Evolutionary conservation across 2,888 invertebrate genomes (phyloP), one percentile per base, ranked within the genome.

Genomic region (Nezara viridula): DNA sequence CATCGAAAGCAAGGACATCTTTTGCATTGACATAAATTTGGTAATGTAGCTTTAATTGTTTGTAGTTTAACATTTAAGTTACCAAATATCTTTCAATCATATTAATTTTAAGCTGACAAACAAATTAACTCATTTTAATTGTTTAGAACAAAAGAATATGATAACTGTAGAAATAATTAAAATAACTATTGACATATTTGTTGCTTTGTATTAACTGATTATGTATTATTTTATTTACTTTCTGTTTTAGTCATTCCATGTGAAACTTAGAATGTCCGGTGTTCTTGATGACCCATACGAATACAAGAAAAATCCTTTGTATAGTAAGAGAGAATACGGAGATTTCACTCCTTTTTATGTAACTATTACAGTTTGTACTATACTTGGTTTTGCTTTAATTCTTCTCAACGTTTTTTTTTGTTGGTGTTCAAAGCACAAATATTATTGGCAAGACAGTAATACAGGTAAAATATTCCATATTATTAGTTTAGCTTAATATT

Each of bases 291-390:
- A 90, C 47, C 88, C 89, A 10, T 85, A 50, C n/a, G 90, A 90
- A 21, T 90, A 60, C 73, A 91, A 91, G 92, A 94, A 94, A 91
- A 95, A 95, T 93, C 95, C 95, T 85, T 95, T 94, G 92, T 95
- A 94, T 91, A 52, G 86, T 19, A 47, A 94, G 91, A 94, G 93
- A 91, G 93, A 94, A 90, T 95, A 94, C 93, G 96, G 96, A 90
- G 96, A 97, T 93, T 98, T 96, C 92, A 96, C 96, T n/a, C 95
- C 96, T 85, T 98, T 98, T 93, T 98, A 98, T 94, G 95, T 96
- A 91, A 95, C 95, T 32, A 96, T 98, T 91, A 95, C 96, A 47
- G 95, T 98, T 92, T 96, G 96, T 93, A 95, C 97, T 10, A 94
- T 97, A 66, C 93, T 98, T 91, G 95, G 95, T 89, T 94, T 95